A percentile compares a stretch with the other conserved stretches of the same genome.
These are phyloP conservation scores for Dinocampus coccinellae DNA, from an alignment of 2,888 invertebrate species.

Conservation along the genomic window DNA sequence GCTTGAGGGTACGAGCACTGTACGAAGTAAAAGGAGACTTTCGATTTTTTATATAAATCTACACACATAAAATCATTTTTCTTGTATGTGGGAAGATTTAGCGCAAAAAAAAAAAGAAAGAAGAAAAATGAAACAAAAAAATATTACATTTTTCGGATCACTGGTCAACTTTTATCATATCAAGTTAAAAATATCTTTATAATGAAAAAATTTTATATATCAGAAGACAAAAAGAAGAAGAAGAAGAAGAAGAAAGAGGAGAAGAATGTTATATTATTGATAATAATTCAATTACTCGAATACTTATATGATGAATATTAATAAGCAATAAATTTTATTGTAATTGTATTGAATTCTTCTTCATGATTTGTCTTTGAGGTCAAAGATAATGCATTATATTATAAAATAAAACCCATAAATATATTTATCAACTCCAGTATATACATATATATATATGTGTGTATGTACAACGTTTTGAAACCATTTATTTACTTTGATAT, in stretches of 20 bases:
- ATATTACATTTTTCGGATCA: neutral
- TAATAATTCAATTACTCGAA: neutral
- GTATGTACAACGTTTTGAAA: neutral
- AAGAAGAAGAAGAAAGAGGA: too few species aligned
- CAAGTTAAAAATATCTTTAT: neutral
- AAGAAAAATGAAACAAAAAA: too few species aligned
- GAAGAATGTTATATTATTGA: neutral
- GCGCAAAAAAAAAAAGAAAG: too few species aligned
- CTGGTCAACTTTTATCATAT: neutral
- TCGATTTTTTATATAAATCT: neutral
- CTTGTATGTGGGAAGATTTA: neutral
- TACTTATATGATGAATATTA: neutral
- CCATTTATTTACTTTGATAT: conserved; percentile 12
- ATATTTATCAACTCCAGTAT: too few species aligned
- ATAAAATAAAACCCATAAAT: neutral
- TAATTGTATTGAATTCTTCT: neutral
- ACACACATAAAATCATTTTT: neutral
- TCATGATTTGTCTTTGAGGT: too few species aligned
- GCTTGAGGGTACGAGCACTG: conserved; percentile 18
- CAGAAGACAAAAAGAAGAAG: too few species aligned
- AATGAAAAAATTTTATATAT: too few species aligned
- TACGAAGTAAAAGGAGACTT: conserved; percentile 5
- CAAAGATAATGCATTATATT: neutral
- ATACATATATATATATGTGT: neutral
- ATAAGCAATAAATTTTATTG: neutral